Percentiles rank a stretch among this genome's conserved stretches.
Conservation (phyloP, 2,888 invertebrate genomes). For the Iselma pallidipennis region DNA sequence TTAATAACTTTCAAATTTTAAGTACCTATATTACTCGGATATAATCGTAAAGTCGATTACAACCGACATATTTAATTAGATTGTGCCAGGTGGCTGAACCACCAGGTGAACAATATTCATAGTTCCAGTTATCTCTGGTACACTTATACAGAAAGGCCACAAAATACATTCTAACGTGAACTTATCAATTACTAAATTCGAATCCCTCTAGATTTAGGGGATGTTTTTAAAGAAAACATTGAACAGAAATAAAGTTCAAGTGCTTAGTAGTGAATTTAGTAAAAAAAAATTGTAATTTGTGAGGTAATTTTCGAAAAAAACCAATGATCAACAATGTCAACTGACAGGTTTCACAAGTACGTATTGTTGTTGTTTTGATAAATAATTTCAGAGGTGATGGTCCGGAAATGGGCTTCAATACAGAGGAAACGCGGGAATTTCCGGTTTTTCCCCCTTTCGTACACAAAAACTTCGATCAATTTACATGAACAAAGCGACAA, state of each 20-base stretch:
- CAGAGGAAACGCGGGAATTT: background rate
- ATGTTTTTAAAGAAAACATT: background rate
- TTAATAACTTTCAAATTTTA: slow-evolving; percentile 26
- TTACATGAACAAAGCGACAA: no score
- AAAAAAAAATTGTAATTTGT: background rate
- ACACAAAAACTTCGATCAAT: no score
- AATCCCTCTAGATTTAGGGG: background rate
- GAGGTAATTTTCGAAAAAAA: slow-evolving; percentile 20
- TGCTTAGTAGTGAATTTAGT: background rate
- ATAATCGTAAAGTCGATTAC: slow-evolving; percentile 14
- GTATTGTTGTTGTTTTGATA: slow-evolving; percentile 47
- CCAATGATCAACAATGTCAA: slow-evolving; percentile 57
- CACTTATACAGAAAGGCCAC: slow-evolving; percentile 2
- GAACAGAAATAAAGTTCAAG: background rate
- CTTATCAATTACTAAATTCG: slow-evolving; percentile 5
- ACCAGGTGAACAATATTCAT: slow-evolving; percentile 39
- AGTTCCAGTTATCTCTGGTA: slow-evolving; percentile 26
- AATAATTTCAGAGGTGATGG: background rate
- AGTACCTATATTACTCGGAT: slow-evolving; percentile 4
- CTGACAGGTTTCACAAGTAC: slow-evolving; percentile 68
- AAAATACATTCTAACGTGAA: background rate
- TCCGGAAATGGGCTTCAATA: background rate
- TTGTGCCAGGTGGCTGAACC: slow-evolving; percentile 44
- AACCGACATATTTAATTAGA: slow-evolving; percentile 26
- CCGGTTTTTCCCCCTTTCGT: background rate